These are phyloP conservation scores for Pinctada fucata DNA, from an alignment of 2,888 invertebrate species.

Conservation along the genomic window DNA sequence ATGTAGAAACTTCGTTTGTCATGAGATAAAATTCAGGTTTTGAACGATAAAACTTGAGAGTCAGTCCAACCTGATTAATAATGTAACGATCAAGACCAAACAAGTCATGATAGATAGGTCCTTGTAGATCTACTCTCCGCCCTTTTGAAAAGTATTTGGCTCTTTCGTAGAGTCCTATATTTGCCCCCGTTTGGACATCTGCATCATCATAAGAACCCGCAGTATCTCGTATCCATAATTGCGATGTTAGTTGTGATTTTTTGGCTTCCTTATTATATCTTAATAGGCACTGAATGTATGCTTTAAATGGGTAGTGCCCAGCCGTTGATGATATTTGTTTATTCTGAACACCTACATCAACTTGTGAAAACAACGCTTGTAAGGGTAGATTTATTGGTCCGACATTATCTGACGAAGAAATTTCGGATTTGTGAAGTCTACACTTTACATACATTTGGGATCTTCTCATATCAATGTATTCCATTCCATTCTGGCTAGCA, in stretches of 20 bases:
- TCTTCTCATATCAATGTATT: slow-evolving; percentile 45
- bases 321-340: not conserved
- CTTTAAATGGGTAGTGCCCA: slow-evolving; percentile 12
- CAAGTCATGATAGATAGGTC: not conserved
- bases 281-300: slow-evolving; percentile 5
- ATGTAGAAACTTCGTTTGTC: not conserved
- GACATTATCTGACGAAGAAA: slow-evolving; percentile 12
- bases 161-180: not conserved
- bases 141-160: not conserved
- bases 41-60: not conserved
- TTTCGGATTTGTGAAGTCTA: slow-evolving; percentile 28
- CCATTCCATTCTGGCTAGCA: slow-evolving; percentile 47
- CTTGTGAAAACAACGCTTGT: slow-evolving; percentile 34
- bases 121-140: not conserved
- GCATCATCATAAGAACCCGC: not conserved
- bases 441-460: slow-evolving; percentile 40
- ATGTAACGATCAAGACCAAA: slow-evolving; percentile 3
- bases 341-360: slow-evolving; percentile 20
- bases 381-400: slow-evolving; percentile 33
- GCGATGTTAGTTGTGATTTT: slow-evolving; percentile 28
- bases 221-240: not conserved
- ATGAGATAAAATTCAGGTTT: slow-evolving; percentile 27
- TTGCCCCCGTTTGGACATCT: not conserved
- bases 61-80: not conserved
- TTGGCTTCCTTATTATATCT: slow-evolving; percentile 17